A percentile compares a stretch with the other conserved stretches of the same genome.
These are phyloP conservation scores for Megaleporinus macrocephalus DNA, from an alignment of 2,113 vertebrate genomes.

Conservation along the genomic window DNA sequence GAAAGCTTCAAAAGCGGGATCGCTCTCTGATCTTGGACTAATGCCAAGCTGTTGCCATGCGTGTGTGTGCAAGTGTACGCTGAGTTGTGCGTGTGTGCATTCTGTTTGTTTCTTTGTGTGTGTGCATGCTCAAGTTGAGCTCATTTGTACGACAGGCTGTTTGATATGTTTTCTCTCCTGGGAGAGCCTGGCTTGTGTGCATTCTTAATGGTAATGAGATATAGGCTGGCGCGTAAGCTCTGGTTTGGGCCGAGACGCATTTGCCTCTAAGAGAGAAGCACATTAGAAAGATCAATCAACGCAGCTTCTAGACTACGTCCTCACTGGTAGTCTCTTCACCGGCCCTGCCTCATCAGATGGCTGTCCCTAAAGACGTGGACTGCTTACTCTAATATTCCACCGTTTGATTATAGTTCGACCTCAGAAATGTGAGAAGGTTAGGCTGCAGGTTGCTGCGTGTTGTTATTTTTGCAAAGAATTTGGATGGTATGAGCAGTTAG, in stretches of 20 bases:
- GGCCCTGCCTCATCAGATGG: background rate
- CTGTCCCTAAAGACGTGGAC: background rate
- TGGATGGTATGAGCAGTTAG: too few species aligned
- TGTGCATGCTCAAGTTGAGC: conserved; percentile 5
- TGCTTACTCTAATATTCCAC: background rate
- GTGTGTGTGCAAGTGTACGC: background rate
- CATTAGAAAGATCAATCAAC: conserved; percentile 24
- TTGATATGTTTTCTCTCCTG: conserved; percentile 7
- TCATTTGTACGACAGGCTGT: conserved; percentile 30
- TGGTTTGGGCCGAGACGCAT: background rate
- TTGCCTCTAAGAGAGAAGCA: background rate
- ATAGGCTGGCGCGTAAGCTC: background rate
- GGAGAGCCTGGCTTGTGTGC: background rate
- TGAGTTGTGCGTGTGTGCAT: background rate
- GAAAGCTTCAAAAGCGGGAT: background rate
- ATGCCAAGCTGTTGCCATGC: conserved; percentile 6
- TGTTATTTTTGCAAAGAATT: too few species aligned
- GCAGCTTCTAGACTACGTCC: background rate
- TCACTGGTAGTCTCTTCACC: background rate
- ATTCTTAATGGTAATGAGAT: background rate
- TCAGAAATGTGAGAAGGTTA: background rate
- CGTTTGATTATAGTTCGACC: background rate
- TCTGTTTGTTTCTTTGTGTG: background rate
- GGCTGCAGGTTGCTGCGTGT: background rate
- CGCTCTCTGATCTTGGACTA: background rate